Percentiles rank a stretch among this genome's conserved stretches.
These are phyloP conservation scores for Tetanocera ferruginea DNA, from an alignment of 2,888 invertebrate genomes.

Conservation along the genomic window DNA sequence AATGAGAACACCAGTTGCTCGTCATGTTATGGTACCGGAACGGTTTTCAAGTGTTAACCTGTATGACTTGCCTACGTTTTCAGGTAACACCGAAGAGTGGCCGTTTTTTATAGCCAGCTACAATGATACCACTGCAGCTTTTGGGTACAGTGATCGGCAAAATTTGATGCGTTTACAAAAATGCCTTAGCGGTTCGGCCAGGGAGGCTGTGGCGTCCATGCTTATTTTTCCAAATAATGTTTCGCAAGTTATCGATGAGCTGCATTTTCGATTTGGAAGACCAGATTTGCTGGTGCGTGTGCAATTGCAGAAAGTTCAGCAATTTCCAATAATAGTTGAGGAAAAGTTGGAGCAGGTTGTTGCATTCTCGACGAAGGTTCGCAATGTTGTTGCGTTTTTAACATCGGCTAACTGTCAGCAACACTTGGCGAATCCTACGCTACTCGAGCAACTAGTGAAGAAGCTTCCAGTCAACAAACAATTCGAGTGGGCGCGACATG, in stretches of 20 bases:
- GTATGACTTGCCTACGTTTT: too few relatives aligned
- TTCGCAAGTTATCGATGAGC: conserved; percentile 26
- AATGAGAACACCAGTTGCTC: too few relatives aligned
- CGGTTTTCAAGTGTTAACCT: too few relatives aligned
- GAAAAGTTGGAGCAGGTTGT: conserved; percentile 24
- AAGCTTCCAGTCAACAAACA: conserved; percentile 23
- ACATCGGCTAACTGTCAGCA: conserved; percentile 39
- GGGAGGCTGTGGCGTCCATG: conserved; percentile 39
- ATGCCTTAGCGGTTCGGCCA: conserved; percentile 32
- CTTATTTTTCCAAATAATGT: conserved; percentile 36
- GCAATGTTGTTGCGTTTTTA: conserved; percentile 38
- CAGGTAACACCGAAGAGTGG: conserved; percentile 39
- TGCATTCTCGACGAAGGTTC: conserved; percentile 34
- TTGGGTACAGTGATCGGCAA: conserved; percentile 38
- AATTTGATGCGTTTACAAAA: conserved; percentile 35
- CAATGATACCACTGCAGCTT: conserved; percentile 31
- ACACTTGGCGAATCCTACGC: conserved; percentile 35
- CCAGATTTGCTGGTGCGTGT: conserved; percentile 40
- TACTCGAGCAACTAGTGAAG: conserved; percentile 35
- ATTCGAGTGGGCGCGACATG: conserved; percentile 33
- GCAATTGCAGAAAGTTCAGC: conserved; percentile 26
- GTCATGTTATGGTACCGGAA: neutral
- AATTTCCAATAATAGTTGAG: conserved; percentile 14
- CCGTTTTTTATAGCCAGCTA: conserved; percentile 40
- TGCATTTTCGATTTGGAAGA: conserved; percentile 40